These are phyloP conservation scores for Oenanthe melanoleuca DNA, from an alignment of 2,113 vertebrate genomes.

Conservation along the genomic window DNA sequence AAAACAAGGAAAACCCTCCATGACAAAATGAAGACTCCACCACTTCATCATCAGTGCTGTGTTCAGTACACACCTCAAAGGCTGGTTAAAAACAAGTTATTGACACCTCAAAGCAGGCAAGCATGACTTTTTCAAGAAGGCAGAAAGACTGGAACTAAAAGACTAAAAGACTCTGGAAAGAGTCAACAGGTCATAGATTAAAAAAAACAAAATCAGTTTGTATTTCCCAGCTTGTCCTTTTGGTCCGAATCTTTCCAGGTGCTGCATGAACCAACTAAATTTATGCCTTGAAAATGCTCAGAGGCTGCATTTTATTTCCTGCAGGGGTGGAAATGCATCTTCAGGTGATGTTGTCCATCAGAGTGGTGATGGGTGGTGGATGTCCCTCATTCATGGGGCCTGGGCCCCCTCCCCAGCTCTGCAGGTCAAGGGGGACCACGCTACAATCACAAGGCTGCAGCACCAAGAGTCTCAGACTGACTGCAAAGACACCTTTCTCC, in stretches of 20 bases:
- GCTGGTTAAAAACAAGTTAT: background rate
- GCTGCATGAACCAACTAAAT: background rate
- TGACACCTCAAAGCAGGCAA: background rate
- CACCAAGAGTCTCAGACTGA: background rate
- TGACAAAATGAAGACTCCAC: background rate
- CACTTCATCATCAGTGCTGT: background rate
- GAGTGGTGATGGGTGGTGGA: background rate
- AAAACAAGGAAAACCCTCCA: background rate
- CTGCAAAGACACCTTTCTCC: background rate
- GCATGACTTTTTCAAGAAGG: background rate
- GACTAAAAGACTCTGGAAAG: background rate
- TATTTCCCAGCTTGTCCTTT: background rate
- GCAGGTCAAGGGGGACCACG: rapidly evolving
- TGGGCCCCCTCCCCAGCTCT: background rate
- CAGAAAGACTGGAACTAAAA: background rate
- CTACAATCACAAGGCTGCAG: background rate
- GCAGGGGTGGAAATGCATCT: background rate
- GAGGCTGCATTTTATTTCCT: background rate
- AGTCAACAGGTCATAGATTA: background rate
- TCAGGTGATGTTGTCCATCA: background rate
- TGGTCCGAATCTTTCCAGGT: background rate
- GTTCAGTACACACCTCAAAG: background rate
- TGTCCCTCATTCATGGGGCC: too few species aligned
- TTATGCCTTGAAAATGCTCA: background rate
- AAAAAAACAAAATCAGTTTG: background rate